Percentiles rank a stretch among this genome's conserved stretches.
Evolutionary conservation across 1,140 invertebrate species (phyloP).

Genomic region (Pachypsylla venusta): DNA sequence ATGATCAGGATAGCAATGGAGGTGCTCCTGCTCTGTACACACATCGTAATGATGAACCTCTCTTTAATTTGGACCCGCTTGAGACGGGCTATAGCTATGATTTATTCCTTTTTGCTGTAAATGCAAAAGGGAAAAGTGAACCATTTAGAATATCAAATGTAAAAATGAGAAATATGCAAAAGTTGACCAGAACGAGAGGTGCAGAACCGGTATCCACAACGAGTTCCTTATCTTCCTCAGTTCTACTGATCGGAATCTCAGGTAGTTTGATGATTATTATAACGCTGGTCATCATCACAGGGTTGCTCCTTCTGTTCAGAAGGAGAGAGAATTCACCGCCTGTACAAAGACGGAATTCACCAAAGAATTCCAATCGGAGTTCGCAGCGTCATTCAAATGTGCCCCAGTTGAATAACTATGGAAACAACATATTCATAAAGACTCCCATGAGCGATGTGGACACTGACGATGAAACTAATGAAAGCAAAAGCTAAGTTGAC

Average conservation of each 20-base stretch:
- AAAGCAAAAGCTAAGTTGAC: not conserved
- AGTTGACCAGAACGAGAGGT: not conserved
- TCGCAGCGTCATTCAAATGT: not conserved
- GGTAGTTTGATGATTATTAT: not conserved
- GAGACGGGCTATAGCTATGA: conserved; percentile 33
- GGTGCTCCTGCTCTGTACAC: not conserved
- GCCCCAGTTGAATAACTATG: not conserved
- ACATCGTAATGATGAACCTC: not conserved
- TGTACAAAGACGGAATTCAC: not conserved
- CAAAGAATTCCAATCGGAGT: no score
- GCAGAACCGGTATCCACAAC: no score
- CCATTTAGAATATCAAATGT: conserved; percentile 33
- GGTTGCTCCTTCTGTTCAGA: not conserved
- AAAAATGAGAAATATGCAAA: not conserved
- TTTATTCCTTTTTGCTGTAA: conserved; percentile 41
- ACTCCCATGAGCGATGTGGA: not conserved
- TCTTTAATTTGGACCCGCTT: conserved; percentile 18
- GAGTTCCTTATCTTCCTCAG: no score
- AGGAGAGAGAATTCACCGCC: not conserved
- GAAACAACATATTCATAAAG: conserved; percentile 6
- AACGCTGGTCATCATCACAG: not conserved
- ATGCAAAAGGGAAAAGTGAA: conserved; percentile 42
- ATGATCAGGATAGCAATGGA: not conserved
- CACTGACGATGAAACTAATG: not conserved
- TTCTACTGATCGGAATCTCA: not conserved